Base-by-base conservation (phyloP, 2,113 vertebrate genomes). In the Paraplagusia blochii region DNA sequence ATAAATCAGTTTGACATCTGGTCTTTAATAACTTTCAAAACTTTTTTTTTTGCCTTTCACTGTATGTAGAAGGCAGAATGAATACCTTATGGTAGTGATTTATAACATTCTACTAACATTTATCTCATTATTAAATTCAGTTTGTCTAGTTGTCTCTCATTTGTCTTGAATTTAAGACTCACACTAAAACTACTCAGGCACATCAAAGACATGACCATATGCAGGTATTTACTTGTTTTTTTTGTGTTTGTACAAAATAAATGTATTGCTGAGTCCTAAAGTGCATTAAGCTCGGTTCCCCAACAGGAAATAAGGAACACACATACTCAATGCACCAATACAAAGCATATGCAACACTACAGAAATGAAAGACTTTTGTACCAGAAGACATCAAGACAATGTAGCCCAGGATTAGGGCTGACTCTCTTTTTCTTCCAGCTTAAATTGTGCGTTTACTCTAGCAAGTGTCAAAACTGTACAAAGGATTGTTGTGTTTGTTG, bases 1-100 rank as follows among this genome's bases (percentile, higher is more conserved):
- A 18, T 74, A 78, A 76, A 84, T 79, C 69, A 66, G 43, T 61
- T 54, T 40, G 51, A 59, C 58, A 19, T 13, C 69, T 47, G 53
- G 44, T 75, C 58, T 56, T 57, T 73, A 76, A 76, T 51, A 75
- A 72, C 53, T 44, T 58, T 46, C 49, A 60, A 29, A 29, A 29
- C 22, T 29, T 29, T 8, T 11, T 15, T 59, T 39, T 44, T 55
- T 34, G 44, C 8, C 58, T 56, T 44, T 61, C 53, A 44, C 15
- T 16, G 43, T 17, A 44, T 44, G n/a, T 8, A 44, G 22, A 29
- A 29, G 22, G 10, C 40, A 42, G 11, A 51, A 9, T 54, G 16
- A n/a, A 60, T 43, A 40, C 9, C 38, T 40, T 11, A 40, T 40
- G 13, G 4, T 40, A 13, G 10, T 29, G 22, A 29, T 29, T 4